Base-by-base conservation (phyloP, 2,888 invertebrate species). In the Synanthedon vespiformis region DNA sequence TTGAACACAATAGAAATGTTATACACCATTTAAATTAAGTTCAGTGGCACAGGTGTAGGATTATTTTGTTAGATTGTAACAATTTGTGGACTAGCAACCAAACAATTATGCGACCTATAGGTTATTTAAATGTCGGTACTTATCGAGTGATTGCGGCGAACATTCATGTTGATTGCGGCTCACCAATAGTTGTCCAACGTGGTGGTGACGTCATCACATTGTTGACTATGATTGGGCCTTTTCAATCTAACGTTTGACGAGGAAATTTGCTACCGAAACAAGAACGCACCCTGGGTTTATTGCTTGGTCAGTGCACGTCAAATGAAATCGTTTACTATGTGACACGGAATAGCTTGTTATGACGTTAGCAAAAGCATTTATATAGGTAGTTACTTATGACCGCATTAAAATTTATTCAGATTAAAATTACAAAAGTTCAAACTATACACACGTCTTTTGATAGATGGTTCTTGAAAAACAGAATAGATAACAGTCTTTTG, bases 131-230 rank as follows among this genome's bases (percentile, higher is more conserved):
- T 11, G 51, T 27, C 40, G 40, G 51, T 54, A 55, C 54, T 58
- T 56, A 54, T 44, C 50, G 52, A 54, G 53, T 54, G 54, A 54
- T 49, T 52, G 52, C 53, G 18, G 34, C 52, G 27, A 53, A 49
- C 54, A 50, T 53, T 56, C 50, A 56, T 54, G 54, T 51, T 56
- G 56, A 58, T 58, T 56, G 54, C 52, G 14, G 16, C 40, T 47
- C 49, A 14, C 41, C 49, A 49, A 52, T 52, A 53, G 51, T 51
- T 54, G 50, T 50, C 49, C 56, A 54, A 40, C 40, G 50, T 52
- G 50, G 34, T 48, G 44, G 40, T 48, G 40, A 40, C 54, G 40
- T 51, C 48, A 50, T 50, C 52, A 50, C 51, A 53, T 53, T 51
- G 22, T 50, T 50, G 40, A 49, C 55, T 41, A 52, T 56, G 52